A percentile compares a stretch with the other conserved stretches of the same genome.
These are phyloP conservation scores for Brachionus calyciflorus DNA, from an alignment of 1,140 invertebrate genomes.

Conservation along the genomic window DNA sequence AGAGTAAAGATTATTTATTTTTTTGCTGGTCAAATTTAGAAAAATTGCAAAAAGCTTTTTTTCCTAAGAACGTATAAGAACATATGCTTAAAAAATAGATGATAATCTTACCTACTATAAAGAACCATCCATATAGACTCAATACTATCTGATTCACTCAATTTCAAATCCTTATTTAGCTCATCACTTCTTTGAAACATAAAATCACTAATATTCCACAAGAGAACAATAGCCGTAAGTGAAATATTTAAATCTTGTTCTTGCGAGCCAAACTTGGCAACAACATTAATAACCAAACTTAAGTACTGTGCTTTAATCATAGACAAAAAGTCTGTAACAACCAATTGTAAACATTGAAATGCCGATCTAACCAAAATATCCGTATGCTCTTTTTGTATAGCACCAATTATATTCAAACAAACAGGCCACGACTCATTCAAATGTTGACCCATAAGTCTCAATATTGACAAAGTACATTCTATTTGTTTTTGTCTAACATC, in stretches of 20 bases:
- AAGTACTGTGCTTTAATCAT: constrained; percentile 82
- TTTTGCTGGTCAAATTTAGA: no score
- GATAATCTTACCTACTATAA: constrained; percentile 1
- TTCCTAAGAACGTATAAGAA: no score
- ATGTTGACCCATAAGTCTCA: constrained; percentile 86
- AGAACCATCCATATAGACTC: constrained; percentile 46
- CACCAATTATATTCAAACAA: constrained; percentile 39
- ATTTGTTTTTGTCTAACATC: constrained; percentile 91
- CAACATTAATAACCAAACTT: constrained; percentile 84
- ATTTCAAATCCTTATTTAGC: background rate
- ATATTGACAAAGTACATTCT: constrained; percentile 85
- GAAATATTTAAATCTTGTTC: constrained; percentile 96
- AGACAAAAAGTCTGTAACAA: constrained; percentile 90
- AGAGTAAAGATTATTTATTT: no score
- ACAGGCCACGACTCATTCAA: constrained; percentile 89
- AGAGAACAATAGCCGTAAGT: constrained; percentile 89
- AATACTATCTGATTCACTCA: background rate
- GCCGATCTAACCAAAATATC: constrained; percentile 86
- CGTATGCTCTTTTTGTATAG: constrained; percentile 57
- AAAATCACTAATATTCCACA: constrained; percentile 67
- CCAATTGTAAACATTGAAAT: constrained; percentile 90
- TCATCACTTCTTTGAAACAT: constrained; percentile 47
- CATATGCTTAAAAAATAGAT: no score
- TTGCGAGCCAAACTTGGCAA: constrained; percentile 91
- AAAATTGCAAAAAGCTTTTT: no score